Evolutionary conservation across 2,113 vertebrate species (phyloP).

Genomic region (Phaethon lepturus): DNA sequence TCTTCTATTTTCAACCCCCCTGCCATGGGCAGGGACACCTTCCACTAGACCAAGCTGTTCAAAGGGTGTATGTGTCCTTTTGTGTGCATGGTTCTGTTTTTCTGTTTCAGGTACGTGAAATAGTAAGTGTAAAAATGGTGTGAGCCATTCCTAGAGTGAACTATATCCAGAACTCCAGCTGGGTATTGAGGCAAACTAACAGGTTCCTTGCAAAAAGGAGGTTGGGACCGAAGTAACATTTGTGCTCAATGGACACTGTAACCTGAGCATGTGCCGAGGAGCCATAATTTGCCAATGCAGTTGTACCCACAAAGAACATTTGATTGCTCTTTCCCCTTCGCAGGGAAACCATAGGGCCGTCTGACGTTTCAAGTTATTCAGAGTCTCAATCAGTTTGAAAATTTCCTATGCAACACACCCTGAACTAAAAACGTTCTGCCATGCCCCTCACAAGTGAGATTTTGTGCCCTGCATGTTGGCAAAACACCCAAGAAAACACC

Average conservation of each 20-base stretch:
- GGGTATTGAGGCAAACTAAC: neutral
- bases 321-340: neutral
- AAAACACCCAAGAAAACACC: neutral
- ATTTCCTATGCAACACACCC: neutral
- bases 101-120: neutral
- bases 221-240: neutral
- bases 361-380: neutral
- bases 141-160: neutral
- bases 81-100: rapidly evolving
- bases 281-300: neutral
- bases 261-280: neutral
- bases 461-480: neutral
- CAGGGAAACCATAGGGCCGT: neutral
- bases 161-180: neutral
- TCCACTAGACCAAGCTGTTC: no score
- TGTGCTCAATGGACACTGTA: neutral
- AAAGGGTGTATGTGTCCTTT: no score
- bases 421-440: neutral
- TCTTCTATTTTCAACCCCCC: no score
- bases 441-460: rapidly evolving
- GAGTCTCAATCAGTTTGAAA: neutral
- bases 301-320: neutral
- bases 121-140: neutral
- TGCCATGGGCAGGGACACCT: no score
- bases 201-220: neutral